Percentiles rank a stretch among this genome's conserved stretches.
Conservation (phyloP, 2,888 invertebrate genomes). For the Lacanobia oleracea region DNA sequence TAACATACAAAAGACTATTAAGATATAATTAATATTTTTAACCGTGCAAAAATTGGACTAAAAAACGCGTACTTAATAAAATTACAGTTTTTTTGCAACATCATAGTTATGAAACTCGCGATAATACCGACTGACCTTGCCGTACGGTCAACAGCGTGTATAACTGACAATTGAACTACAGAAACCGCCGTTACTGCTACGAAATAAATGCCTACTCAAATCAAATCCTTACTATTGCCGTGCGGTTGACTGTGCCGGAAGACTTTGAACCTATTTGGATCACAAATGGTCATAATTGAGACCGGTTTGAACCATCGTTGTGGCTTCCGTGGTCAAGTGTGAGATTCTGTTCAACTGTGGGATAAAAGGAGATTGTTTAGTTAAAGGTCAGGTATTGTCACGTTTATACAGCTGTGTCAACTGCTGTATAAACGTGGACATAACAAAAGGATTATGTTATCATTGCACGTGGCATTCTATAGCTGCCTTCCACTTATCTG, state of each 20-base stretch:
- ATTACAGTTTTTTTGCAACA: slow-evolving; percentile 14
- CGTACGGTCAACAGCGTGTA: not conserved
- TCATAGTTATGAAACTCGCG: slow-evolving; percentile 13
- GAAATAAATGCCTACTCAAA: not conserved
- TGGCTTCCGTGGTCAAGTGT: slow-evolving; percentile 45
- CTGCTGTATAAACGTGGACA: not conserved
- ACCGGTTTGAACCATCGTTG: slow-evolving; percentile 34
- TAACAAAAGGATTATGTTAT: not conserved
- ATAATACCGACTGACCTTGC: slow-evolving; percentile 46
- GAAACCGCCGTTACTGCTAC: not conserved
- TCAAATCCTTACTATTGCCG: not conserved
- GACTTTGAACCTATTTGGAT: slow-evolving; percentile 51
- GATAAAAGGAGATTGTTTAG: slow-evolving; percentile 16
- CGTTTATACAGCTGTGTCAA: too few species aligned
- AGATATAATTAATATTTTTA: slow-evolving; percentile 4
- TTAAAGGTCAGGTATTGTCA: slow-evolving; percentile 25
- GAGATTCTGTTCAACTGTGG: slow-evolving; percentile 34
- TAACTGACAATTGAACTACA: slow-evolving; percentile 11
- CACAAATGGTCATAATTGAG: slow-evolving; percentile 46
- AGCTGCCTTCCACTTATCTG: too few species aligned
- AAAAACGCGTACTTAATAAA: slow-evolving; percentile 2
- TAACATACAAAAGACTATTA: slow-evolving; percentile 37
- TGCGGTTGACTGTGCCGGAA: slow-evolving; percentile 29
- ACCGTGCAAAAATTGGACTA: slow-evolving; percentile 9
- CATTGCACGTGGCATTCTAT: not conserved